Percentiles rank a stretch among this genome's conserved stretches.
Conservation (phyloP, 2,113 vertebrate species). For the Pluvianellus socialis region DNA sequence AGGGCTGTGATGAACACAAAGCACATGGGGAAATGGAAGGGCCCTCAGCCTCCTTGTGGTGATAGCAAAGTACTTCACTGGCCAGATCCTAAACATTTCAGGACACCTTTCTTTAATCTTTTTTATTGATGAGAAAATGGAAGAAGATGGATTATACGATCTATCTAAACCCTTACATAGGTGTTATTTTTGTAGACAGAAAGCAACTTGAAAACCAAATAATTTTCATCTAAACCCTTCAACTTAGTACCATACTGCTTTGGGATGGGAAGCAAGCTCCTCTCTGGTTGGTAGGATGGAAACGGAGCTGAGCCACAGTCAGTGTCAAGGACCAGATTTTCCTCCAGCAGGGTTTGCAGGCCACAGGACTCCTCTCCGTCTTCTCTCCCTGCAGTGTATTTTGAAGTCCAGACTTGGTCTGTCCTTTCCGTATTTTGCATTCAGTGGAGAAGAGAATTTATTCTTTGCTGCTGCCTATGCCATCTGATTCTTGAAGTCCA, state of each 20-base stretch:
- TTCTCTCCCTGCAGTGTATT: neutral
- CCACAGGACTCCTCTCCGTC: neutral
- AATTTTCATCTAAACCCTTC: neutral
- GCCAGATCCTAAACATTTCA: neutral
- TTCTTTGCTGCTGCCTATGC: neutral
- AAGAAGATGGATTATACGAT: neutral
- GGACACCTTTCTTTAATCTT: neutral
- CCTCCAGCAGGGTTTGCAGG: neutral
- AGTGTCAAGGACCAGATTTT: neutral
- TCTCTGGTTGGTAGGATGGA: neutral
- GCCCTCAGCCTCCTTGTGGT: conserved; percentile 18
- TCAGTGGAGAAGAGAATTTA: neutral
- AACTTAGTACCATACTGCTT: neutral
- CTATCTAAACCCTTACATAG: neutral
- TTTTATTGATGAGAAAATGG: neutral
- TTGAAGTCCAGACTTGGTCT: neutral
- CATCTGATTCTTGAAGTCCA: neutral
- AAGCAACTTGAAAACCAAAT: neutral
- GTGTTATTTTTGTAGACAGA: neutral
- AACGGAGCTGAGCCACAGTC: neutral
- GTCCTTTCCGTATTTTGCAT: neutral
- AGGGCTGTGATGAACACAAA: neutral
- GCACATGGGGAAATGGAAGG: neutral
- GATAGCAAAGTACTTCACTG: neutral
- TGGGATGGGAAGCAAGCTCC: neutral